Base-by-base conservation (phyloP, 2,113 vertebrate species). In the Tricholaema leucomelas region DNA sequence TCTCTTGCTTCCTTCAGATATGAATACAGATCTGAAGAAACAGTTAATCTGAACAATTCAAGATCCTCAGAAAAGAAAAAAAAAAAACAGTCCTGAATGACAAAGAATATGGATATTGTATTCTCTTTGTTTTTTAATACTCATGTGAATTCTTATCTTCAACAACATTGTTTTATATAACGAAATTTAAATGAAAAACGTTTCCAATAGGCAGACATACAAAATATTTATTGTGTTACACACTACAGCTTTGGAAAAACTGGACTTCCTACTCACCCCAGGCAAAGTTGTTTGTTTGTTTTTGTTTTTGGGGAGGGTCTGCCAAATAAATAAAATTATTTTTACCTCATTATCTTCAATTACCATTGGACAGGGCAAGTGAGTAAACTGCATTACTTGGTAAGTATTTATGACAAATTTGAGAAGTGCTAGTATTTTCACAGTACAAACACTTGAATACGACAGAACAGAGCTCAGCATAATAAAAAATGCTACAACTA, bases 321-420 rank as follows among this genome's bases (percentile, higher is more conserved):
- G 95, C 94, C 95, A 96, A 96, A 95, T 94, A 96, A 96, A 96
- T 94, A 96, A 96, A 96, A 96, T 76, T 85, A 96, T 96, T 95
- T 96, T 95, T 93, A 96, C 94, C 95, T 95, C 95, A 94, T 95
- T 96, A 95, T 96, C 95, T 95, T 96, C 91, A 96, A 93, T 85
- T 88, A 96, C 90, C 94, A 95, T 87, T 85, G 95, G 94, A 94
- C 87, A 93, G 85, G 94, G 94, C 93, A 96, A 94, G 94, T 95
- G 94, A 94, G 94, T 92, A 94, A 96, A 95, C 55, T 91, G 69
- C 27, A 95, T 96, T 94, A 95, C 66, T 91, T 96, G 40, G 40
- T 65, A 93, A 91, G 64, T 91, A 93, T 78, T 93, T 77, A 92
- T n/a, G 54, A 95, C 91, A 95, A 84, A 71, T 90, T 91, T 88